These are phyloP conservation scores for Crypturellus tataupa DNA, from an alignment of 2,797 vertebrate genomes.

Conservation along the genomic window DNA sequence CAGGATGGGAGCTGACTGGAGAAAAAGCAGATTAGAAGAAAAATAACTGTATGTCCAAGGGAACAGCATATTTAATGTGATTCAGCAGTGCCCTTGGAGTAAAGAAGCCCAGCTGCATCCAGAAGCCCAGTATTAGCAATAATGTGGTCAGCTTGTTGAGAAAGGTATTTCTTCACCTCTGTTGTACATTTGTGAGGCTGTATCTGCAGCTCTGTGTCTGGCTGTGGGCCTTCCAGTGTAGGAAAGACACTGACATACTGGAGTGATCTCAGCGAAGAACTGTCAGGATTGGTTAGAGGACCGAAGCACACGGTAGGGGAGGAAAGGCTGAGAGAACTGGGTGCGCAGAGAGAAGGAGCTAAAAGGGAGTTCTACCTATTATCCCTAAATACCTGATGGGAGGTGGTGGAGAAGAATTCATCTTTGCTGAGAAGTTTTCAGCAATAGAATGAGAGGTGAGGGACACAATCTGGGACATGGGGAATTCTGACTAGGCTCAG, in stretches of 20 bases:
- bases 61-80: not conserved
- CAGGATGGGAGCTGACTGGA: not conserved
- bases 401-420: not conserved
- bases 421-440: not conserved
- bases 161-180: not conserved
- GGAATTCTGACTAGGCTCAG: not conserved
- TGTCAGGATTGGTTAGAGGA: not conserved
- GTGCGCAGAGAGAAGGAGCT: not conserved
- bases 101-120: not conserved
- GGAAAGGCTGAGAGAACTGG: not conserved
- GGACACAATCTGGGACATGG: not conserved
- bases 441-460: not conserved
- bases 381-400: not conserved
- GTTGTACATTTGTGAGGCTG: accelerated
- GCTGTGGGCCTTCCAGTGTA: not conserved
- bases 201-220: not conserved
- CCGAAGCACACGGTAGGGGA: not conserved
- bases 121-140: not conserved
- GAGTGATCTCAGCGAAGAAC: not conserved
- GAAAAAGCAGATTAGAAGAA: not conserved
- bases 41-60: not conserved
- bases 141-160: not conserved
- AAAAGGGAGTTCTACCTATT: not conserved
- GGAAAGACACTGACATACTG: too few species aligned
- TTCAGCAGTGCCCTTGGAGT: not conserved